Evolutionary conservation across 2,113 vertebrate species (phyloP).

Genomic region (Mellivora capensis): DNA sequence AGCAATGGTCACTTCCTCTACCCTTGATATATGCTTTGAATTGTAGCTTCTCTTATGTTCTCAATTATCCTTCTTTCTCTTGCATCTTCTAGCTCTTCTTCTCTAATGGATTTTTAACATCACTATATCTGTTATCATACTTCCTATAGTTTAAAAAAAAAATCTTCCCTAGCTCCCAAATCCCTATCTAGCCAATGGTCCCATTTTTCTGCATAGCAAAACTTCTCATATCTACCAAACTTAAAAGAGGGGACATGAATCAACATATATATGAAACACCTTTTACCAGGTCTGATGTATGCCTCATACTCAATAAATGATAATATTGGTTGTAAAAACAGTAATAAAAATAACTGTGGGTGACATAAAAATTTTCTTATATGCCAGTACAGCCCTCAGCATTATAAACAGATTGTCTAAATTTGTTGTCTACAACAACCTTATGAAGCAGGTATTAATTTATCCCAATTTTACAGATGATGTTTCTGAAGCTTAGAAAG

Average conservation of each 20-base stretch:
- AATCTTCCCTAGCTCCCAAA: not conserved
- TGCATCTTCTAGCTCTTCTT: not conserved
- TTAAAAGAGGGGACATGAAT: not conserved
- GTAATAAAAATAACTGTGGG: slow-evolving; percentile 8
- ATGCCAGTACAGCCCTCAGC: not conserved
- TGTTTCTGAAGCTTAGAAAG: not conserved
- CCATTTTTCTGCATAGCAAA: not conserved
- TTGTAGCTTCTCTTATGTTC: not conserved
- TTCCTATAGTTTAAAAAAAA: not conserved
- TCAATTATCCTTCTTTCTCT: not conserved
- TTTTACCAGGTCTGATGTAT: not conserved
- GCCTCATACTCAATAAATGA: not conserved
- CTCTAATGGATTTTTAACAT: not conserved
- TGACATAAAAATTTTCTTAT: not conserved
- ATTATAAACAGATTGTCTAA: not conserved
- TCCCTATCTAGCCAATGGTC: not conserved
- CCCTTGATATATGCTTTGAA: not conserved
- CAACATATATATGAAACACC: not conserved
- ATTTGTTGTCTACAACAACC: not conserved
- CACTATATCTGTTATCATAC: not conserved
- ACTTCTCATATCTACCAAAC: not conserved
- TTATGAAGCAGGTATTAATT: not conserved
- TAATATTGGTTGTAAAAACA: not conserved
- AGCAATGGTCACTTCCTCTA: not conserved
- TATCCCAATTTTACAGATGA: not conserved